Conservation (phyloP, 1,140 invertebrate species). For the Pogonomyrmex californicus region DNA sequence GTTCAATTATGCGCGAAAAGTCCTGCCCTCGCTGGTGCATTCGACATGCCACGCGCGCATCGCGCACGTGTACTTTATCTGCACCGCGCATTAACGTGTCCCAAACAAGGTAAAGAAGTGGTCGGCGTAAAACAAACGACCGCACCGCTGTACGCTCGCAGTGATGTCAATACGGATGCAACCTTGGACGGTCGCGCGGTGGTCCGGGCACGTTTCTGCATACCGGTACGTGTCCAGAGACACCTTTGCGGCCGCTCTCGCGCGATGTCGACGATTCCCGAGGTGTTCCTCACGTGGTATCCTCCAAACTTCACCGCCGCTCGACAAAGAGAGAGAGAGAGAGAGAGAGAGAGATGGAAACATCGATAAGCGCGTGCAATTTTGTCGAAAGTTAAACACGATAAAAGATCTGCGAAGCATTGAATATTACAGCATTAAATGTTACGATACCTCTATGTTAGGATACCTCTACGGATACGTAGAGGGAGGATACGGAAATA, state of each 20-base stretch:
- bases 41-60: slow-evolving; percentile 24
- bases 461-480: too few species aligned
- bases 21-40: background rate
- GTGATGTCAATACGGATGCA: slow-evolving; percentile 80
- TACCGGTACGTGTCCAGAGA: slow-evolving; percentile 65
- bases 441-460: too few species aligned
- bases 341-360: slow-evolving; percentile 15
- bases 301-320: slow-evolving; percentile 38
- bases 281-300: slow-evolving; percentile 7
- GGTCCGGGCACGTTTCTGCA: slow-evolving; percentile 79
- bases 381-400: background rate
- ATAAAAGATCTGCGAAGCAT: background rate
- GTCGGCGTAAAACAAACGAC: slow-evolving; percentile 75
- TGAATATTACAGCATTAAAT: too few species aligned
- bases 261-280: slow-evolving; percentile 43
- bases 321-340: background rate
- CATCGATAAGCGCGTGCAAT: slow-evolving; percentile 31
- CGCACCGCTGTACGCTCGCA: slow-evolving; percentile 70
- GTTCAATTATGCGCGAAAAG: slow-evolving; percentile 12
- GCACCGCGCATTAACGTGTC: slow-evolving; percentile 67
- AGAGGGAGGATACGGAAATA: too few species aligned
- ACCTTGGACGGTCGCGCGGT: slow-evolving; percentile 77
- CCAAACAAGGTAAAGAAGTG: slow-evolving; percentile 72
- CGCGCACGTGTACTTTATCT: slow-evolving; percentile 63
- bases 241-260: slow-evolving; percentile 23